phyloP scores from a whole-genome alignment of 2,113 vertebrate species.

The Larimichthys polyactis region DNA sequence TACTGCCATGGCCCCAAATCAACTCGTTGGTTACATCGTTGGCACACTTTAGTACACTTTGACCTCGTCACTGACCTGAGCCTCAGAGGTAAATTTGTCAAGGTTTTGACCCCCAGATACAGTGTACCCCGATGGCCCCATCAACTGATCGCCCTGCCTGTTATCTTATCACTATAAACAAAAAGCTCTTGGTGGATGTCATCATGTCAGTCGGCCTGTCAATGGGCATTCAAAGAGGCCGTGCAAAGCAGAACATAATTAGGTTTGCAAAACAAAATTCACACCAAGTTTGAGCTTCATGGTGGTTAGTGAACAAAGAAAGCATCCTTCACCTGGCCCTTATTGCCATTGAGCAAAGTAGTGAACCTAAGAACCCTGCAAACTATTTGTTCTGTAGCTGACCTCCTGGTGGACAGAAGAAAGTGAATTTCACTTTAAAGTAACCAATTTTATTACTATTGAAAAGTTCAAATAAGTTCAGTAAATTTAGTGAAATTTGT shows the following conservation, averaged over 20 bases:
- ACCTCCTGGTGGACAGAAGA: neutral
- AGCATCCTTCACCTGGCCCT: neutral
- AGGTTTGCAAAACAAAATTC: constrained; percentile 22
- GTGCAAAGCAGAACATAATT: constrained; percentile 8
- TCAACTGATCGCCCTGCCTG: constrained; percentile 72
- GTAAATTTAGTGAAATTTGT: no score
- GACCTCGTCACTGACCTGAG: constrained; percentile 56
- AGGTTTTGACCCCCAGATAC: constrained; percentile 69
- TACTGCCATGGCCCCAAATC: constrained; percentile 12
- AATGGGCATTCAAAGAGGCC: constrained; percentile 46
- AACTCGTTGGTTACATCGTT: constrained; percentile 53
- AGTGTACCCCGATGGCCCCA: constrained; percentile 59
- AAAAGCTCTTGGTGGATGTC: constrained; percentile 65
- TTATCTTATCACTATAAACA: constrained; percentile 82
- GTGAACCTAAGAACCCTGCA: neutral
- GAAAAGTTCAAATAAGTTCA: no score
- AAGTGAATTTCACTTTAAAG: neutral
- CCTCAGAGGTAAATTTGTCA: constrained; percentile 63
- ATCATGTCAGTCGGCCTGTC: constrained; percentile 67
- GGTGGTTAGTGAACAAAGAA: constrained; percentile 7
- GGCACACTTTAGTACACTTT: constrained; percentile 49
- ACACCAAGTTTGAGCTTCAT: constrained; percentile 7
- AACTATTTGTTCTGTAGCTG: neutral
- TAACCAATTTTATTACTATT: neutral
- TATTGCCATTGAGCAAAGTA: neutral